A percentile compares a stretch with the other conserved stretches of the same genome.
Conservation (phyloP, 2,113 vertebrate species). For the Tricholaema leucomelas region DNA sequence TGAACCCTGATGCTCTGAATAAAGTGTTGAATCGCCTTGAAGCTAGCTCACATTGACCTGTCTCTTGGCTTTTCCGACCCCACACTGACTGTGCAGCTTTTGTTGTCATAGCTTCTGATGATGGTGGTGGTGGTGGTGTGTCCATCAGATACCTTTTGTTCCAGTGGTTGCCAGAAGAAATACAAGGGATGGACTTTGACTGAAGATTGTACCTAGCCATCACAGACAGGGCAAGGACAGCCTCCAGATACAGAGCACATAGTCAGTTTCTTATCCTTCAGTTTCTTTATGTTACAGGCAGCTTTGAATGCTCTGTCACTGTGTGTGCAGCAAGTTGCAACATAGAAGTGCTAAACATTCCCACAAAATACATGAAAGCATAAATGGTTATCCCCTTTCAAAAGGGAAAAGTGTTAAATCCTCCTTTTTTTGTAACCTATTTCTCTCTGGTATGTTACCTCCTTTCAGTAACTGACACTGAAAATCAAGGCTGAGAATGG, state of each 20-base stretch:
- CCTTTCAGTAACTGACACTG: not conserved
- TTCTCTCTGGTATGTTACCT: not conserved
- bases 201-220: not conserved
- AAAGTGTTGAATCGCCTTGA: too few relatives aligned
- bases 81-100: not conserved
- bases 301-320: not conserved
- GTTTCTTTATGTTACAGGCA: not conserved
- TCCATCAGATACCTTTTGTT: not conserved
- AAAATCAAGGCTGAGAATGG: not conserved
- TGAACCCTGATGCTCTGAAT: too few relatives aligned
- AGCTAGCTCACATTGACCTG: too few relatives aligned
- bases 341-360: not conserved
- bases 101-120: not conserved
- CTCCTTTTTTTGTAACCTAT: not conserved
- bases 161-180: slow-evolving; percentile 9
- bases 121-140: not conserved
- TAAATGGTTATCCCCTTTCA: not conserved
- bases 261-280: not conserved
- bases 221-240: not conserved
- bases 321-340: not conserved
- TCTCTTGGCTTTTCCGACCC: too few relatives aligned
- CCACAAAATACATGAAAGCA: not conserved
- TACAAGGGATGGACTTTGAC: not conserved
- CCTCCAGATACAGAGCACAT: not conserved
- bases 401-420: not conserved